Base-by-base conservation (phyloP, 2,888 invertebrate species). In the Drosophila monieri region DNA sequence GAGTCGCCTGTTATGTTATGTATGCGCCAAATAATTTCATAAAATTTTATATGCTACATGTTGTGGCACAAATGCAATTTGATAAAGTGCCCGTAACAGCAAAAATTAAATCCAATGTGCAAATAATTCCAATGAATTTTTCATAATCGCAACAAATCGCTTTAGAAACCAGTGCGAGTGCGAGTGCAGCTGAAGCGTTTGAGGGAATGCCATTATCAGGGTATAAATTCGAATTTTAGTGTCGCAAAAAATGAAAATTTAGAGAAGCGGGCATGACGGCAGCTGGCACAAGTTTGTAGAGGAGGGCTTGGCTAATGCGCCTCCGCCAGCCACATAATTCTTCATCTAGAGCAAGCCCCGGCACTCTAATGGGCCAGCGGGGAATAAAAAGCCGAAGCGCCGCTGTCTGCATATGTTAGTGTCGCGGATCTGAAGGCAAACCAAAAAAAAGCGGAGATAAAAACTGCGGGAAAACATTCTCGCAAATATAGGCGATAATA, bases 331-430 rank as follows among this genome's bases (percentile, higher is more conserved):
- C 68, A 78, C 85, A 78, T 77, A 88, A 83, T 80, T 87, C 83
- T 86, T 88, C 85, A 85, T 87, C 77, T 76, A 74, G 75, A 80
- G 77, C 77, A 73, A 76, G 78, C 73, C 76, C 85, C 71, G 87
- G 69, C 83, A 75, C 69, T 73, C 88, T 88, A 87, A 88, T 89
- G 88, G 85, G 76, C 73, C 89, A 69, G 76, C 52, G 56, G 87
- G 84, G 87, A 77, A 73, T 81, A 73, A 8, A 15, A 15, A 9
- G 21, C 21, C 12, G 21, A 10, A 12, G 60, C 47, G 32, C 43
- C 44, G 35, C 27, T 47, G 69, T 68, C 71, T 70, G 53, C 71
- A 70, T 70, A 69, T 44, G 68, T 69, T 71, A 70, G 70, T 69
- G 68, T 61, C 43, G 48, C 66, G 47, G 53, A 51, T 9, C 48